These are phyloP conservation scores for Lamellibrachia columna DNA, from an alignment of 2,888 invertebrate genomes.

Conservation along the genomic window DNA sequence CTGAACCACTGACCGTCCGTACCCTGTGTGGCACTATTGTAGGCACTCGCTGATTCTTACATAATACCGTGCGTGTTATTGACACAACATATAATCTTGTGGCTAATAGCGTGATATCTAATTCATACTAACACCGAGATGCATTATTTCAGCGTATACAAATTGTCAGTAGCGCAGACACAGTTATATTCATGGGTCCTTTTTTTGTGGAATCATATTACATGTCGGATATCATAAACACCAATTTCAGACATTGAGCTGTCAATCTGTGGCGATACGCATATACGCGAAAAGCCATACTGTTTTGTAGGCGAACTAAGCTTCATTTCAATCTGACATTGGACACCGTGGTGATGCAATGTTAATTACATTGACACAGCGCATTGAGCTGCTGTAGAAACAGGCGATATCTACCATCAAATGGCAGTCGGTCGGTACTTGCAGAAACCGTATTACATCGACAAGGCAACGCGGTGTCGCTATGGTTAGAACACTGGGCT, in stretches of 20 bases:
- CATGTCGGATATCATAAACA: background rate
- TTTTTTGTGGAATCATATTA: background rate
- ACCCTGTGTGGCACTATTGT: background rate
- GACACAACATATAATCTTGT: slow-evolving; percentile 3
- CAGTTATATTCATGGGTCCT: background rate
- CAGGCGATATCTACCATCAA: background rate
- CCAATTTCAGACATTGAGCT: background rate
- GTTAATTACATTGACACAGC: background rate
- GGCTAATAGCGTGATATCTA: background rate
- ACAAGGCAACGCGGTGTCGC: background rate
- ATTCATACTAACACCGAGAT: background rate
- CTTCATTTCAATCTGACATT: background rate
- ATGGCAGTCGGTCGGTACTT: background rate
- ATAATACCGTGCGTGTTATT: background rate
- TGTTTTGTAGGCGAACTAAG: background rate
- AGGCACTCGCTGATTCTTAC: background rate
- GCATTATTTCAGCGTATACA: background rate
- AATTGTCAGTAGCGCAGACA: background rate
- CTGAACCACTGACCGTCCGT: background rate
- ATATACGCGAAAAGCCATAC: background rate
- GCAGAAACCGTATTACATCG: background rate
- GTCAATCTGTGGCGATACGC: background rate
- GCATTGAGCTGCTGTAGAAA: background rate
- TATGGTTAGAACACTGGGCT: no score
- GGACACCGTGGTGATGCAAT: background rate